Evolutionary conservation across 2,113 vertebrate species (phyloP).

Genomic region (Chaetodon auriga): DNA sequence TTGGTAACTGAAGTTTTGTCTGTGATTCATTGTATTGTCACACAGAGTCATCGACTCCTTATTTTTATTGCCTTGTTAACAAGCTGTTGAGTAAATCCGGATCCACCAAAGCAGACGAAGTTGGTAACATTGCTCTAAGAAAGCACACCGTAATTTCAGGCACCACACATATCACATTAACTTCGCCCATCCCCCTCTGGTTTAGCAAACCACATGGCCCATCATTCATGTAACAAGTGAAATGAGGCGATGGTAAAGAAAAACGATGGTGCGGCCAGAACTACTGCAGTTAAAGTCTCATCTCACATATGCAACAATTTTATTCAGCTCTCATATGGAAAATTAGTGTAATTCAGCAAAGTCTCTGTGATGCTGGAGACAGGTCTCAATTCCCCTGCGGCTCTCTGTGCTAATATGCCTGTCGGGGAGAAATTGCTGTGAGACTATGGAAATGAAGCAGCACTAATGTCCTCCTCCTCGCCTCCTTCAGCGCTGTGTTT

Average conservation of each 20-base stretch:
- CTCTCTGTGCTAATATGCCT: conserved; percentile 49
- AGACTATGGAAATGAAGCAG: conserved; percentile 76
- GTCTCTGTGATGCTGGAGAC: conserved; percentile 49
- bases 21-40: neutral
- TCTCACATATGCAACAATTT: conserved; percentile 48
- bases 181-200: neutral
- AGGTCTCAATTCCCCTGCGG: conserved; percentile 40
- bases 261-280: conserved; percentile 53
- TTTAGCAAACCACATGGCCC: neutral
- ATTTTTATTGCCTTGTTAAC: conserved; percentile 54
- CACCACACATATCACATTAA: conserved; percentile 6
- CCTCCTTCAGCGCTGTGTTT: conserved; percentile 48
- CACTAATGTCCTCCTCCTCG: conserved; percentile 75
- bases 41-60: neutral
- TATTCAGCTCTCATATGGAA: conserved; percentile 43
- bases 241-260: conserved; percentile 50
- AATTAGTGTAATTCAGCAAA: conserved; percentile 60
- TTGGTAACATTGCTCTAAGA: neutral
- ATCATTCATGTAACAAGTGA: conserved; percentile 61
- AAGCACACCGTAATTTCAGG: neutral
- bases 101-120: conserved; percentile 20
- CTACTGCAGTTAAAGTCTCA: conserved; percentile 50
- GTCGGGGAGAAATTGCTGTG: conserved; percentile 58
- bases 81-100: conserved; percentile 30
- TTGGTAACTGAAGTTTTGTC: conserved; percentile 3